Evolutionary conservation across 2,888 invertebrate species (phyloP), one percentile per base, ranked within the genome.

Genomic region (Salticus scenicus): DNA sequence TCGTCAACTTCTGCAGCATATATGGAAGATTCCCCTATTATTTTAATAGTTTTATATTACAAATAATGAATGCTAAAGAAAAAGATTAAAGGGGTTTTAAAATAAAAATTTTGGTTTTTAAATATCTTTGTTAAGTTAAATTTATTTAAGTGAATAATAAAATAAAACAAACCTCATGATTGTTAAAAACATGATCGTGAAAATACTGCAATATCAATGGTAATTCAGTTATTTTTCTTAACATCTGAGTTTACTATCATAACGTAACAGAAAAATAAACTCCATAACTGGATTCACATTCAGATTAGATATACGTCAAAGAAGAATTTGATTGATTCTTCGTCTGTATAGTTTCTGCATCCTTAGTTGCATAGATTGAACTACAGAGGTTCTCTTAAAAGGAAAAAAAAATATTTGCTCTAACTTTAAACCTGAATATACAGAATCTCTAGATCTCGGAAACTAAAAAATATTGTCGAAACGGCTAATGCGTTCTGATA

Each of bases 401-500:
- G 24, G 17, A 10, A 28, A 41, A 10, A 73, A 72, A 80, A 81
- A 81, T 81, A 74, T 69, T 69, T 74, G 67, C 57, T 74, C 57
- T 30, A 67, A 81, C 81, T 74, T 81, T 67, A 81, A 80, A 73
- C 72, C 72, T 31, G 30, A 51, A 69, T 57, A 27, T 57, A 57
- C 69, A 74, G 67, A 74, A 74, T 81, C 69, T 69, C 57, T 33
- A 37, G 66, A 67, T 72, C 20, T 67, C 73, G 37, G 74, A 67
- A 37, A 67, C 33, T 37, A 67, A 67, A 67, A 67, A 67, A 83
- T 83, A 83, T 76, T 76, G 76, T 76, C 51, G 71, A 70, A 57
- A 20, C 63, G 67, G 66, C 82, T 83, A 83, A 76, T 81, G 81
- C 72, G 76, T 71, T 75, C 82, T 72, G 76, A 83, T 83, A 71